Conservation (phyloP, 2,113 vertebrate species). For the Panthera uncia region DNA sequence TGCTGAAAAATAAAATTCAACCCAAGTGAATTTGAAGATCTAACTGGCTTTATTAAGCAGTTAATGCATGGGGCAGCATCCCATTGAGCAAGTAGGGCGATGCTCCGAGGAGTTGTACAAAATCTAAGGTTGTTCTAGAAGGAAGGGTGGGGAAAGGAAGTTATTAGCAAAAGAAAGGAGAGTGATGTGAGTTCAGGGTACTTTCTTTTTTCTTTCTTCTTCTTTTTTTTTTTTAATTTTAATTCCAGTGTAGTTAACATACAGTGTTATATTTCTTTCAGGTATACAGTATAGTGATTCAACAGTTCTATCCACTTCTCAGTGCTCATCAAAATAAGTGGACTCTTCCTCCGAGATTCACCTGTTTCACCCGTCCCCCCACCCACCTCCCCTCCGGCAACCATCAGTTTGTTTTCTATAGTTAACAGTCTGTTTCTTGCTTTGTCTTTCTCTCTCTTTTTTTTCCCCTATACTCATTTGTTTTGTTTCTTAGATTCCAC, state of each 20-base stretch:
- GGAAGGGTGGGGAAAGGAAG: neutral
- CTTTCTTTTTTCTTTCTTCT: neutral
- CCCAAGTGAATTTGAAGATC: neutral
- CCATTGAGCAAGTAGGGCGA: neutral
- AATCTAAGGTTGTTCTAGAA: neutral
- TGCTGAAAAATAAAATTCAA: neutral
- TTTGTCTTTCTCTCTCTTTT: neutral
- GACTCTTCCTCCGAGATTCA: neutral
- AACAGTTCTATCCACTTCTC: neutral
- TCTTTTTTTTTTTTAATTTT: neutral
- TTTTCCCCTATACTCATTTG: neutral
- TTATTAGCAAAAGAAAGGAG: neutral
- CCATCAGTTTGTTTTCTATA: neutral
- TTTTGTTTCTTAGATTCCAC: neutral
- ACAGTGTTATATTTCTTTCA: neutral
- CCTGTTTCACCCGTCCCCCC: neutral
- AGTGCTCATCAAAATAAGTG: neutral
- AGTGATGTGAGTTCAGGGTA: neutral
- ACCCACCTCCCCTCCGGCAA: neutral
- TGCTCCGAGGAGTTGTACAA: neutral
- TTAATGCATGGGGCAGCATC: neutral
- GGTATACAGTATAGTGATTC: neutral
- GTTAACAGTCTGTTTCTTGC: neutral
- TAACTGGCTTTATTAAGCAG: neutral
- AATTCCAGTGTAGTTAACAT: neutral